These are phyloP conservation scores for Platorchestia sp. DNA, from an alignment of 1,140 invertebrate species.

Conservation along the genomic window DNA sequence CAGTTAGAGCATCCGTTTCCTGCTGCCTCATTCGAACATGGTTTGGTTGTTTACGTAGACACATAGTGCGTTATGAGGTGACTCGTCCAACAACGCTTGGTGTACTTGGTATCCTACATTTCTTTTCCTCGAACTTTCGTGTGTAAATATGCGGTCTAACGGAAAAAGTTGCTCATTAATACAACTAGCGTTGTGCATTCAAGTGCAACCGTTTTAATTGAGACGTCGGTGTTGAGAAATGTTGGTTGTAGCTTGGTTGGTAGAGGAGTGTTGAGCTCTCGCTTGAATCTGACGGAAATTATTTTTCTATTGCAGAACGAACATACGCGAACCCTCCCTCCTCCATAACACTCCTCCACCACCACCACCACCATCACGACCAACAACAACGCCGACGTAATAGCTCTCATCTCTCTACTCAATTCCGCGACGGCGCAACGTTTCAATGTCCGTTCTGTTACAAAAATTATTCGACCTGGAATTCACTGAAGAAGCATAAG, in stretches of 20 bases:
- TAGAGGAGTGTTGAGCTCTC: background rate
- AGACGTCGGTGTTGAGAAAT: background rate
- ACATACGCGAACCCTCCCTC: constrained; percentile 44
- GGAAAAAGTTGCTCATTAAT: background rate
- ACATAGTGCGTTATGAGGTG: too few relatives aligned
- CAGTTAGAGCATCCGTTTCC: too few relatives aligned
- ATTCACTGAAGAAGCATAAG: constrained; percentile 89
- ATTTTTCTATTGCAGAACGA: constrained; percentile 52
- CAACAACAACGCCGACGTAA: constrained; percentile 20
- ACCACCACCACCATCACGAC: constrained; percentile 7
- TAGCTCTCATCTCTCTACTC: constrained; percentile 18
- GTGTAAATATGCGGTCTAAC: background rate
- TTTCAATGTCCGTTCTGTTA: constrained; percentile 90
- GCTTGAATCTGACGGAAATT: constrained; percentile 15
- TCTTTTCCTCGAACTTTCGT: background rate
- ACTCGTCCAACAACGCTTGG: background rate
- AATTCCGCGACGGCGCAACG: constrained; percentile 79
- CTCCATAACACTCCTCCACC: constrained; percentile 50
- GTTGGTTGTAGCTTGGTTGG: background rate
- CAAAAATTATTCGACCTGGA: constrained; percentile 87
- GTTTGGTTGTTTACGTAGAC: too few relatives aligned
- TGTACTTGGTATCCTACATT: background rate
- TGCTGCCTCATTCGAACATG: too few relatives aligned
- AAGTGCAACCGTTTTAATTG: background rate
- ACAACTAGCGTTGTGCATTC: background rate